Evolutionary conservation across 2,797 vertebrate species (phyloP).

Genomic region (Acanthurus lineatus): DNA sequence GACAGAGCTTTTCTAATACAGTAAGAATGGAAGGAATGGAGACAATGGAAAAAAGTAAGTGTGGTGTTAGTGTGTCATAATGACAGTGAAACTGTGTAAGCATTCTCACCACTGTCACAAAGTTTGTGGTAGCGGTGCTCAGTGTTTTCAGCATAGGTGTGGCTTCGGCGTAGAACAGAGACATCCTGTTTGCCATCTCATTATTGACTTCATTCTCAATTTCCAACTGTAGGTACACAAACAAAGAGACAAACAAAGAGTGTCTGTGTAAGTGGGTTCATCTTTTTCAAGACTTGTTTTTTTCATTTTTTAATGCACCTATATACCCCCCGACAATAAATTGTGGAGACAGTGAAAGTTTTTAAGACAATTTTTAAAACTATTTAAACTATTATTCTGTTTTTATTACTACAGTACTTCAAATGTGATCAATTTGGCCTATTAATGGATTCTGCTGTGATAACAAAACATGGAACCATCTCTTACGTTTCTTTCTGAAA

Average conservation of each 20-base stretch:
- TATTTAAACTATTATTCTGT: neutral
- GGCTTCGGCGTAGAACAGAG: constrained; percentile 98
- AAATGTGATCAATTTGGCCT: neutral
- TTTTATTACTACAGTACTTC: neutral
- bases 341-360: neutral
- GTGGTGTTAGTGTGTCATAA: too few species aligned
- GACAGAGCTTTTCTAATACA: neutral
- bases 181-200: constrained; percentile 99
- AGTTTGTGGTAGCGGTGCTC: constrained; percentile 95
- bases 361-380: too few species aligned
- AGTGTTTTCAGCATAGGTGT: constrained; percentile 98
- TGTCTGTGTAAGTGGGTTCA: neutral
- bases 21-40: too few species aligned
- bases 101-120: constrained; percentile 92
- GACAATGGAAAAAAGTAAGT: neutral
- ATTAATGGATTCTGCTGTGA: neutral
- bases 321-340: neutral
- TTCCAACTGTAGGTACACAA: constrained; percentile 87
- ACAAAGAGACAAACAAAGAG: constrained; percentile 26
- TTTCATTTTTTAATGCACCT: neutral
- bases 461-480: neutral
- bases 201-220: constrained; percentile 99
- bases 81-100: too few species aligned
- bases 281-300: neutral
- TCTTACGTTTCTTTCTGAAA: neutral